phyloP scores from a whole-genome alignment of 92 coral and sea anemone species.

The Epizoanthus scotinus region DNA sequence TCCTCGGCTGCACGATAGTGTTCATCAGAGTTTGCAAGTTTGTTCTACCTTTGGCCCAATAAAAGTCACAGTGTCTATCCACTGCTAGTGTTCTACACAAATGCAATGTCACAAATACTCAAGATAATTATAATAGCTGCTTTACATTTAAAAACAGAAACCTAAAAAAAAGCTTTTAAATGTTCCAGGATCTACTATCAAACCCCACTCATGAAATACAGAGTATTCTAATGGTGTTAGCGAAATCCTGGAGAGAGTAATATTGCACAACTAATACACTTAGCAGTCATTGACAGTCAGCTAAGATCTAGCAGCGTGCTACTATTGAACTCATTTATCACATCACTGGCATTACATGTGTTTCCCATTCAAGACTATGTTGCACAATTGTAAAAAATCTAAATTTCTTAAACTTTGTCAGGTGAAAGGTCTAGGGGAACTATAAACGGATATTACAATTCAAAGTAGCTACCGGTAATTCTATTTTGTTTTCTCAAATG shows the following conservation, averaged over 20 bases:
- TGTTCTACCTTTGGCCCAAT: slow-evolving; percentile 96
- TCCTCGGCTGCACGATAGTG: slow-evolving; percentile 98
- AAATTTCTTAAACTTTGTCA: too few species aligned
- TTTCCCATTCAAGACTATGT: too few species aligned
- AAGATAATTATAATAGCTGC: too few species aligned
- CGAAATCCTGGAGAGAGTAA: slow-evolving; percentile 80
- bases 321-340: background rate
- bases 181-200: slow-evolving; percentile 97
- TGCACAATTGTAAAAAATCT: too few species aligned
- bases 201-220: slow-evolving; percentile 93
- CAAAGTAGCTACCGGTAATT: too few species aligned
- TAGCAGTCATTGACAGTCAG: slow-evolving; percentile 57
- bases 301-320: slow-evolving; percentile 43
- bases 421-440: too few species aligned
- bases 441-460: too few species aligned
- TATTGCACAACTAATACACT: slow-evolving; percentile 96
- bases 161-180: background rate
- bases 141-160: too few species aligned
- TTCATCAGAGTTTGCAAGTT: slow-evolving; percentile 99
- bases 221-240: slow-evolving; percentile 92
- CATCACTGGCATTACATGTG: too few species aligned
- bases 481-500: too few species aligned
- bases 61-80: too few species aligned
- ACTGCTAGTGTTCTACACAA: background rate
- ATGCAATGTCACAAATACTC: too few species aligned